Evolutionary conservation across 2,888 invertebrate species (phyloP), one percentile per base, ranked within the genome.

Genomic region (Polydrusus cervinus): DNA sequence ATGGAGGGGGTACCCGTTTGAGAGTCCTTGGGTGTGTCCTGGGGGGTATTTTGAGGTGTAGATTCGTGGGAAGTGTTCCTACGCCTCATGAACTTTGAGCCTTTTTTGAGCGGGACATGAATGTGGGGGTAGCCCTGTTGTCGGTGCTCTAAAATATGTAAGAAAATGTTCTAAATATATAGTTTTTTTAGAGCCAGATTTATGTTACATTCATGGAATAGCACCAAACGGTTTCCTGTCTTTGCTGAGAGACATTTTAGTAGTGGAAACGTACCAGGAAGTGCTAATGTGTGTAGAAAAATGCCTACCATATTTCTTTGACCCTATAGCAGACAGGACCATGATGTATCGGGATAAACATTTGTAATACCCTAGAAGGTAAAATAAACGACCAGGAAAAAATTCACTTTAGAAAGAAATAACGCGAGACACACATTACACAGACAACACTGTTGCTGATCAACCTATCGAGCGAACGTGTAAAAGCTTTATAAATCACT

Each of bases 111-210:
- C 55, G 92, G 91, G 81, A 89, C 89, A 82, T 91, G 91, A 81
- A 90, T 89, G 82, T 92, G 91, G 38, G 90, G 92, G 82, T 91
- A 92, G 82, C 90, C 90, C 84, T 89, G 89, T 82, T 91, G 89
- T 47, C 92, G 89, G 82, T 92, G 92, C 84, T 90, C 92, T 92
- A 85, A 49, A 84, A 86, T 74, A 38, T 8, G 7, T 34, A 34
- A 16, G 16, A 16, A 47, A 16, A 47, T 13, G 43, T 43, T 34
- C 7, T 34, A 34, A 34, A 34, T 34, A 6, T 6, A 34, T 1
- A 8, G 34, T 10, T 1, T 34, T 34, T 34, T 10, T 34, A 34
- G 7, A 5, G 30, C 7, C 30, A 30, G n/a, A n/a, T n/a, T n/a
- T n/a, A n/a, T n/a, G n/a, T n/a, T n/a, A n/a, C n/a, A n/a, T n/a